Evolutionary conservation across 2,888 invertebrate genomes (phyloP), one percentile per base, ranked within the genome.

Genomic region (Synergus japonicus): DNA sequence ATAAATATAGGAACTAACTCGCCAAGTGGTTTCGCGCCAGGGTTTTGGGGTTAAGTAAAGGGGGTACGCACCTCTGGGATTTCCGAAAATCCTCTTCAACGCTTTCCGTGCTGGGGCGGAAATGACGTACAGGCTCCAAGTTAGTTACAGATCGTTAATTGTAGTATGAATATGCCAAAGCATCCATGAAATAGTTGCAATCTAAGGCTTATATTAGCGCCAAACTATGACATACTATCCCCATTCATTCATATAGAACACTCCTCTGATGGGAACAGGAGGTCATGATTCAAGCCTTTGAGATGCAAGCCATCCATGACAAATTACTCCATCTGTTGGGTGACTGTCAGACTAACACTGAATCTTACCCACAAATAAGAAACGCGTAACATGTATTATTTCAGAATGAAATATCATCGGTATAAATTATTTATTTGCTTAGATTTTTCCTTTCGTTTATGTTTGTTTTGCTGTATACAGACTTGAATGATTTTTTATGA

Each of bases 111-210:
- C 76, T 76, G 76, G 69, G 73, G 79, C 79, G 82, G 85, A 76
- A 77, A 81, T 78, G 80, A 13, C n/a, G 37, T 69, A 29, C 54
- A 73, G 54, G 5, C 15, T 41, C 54, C 79, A 85, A 86, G 86
- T 87, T 86, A 86, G 86, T 81, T 85, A 85, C 83, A 89, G 89
- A 86, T 90, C 90, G 89, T 90, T 90, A 89, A 90, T 89, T 88
- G 84, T 83, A 79, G 79, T 88, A 89, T 87, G 89, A 89, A 90
- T 90, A 88, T 88, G 88, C 86, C 85, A 83, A 80, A 82, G 66
- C 46, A 77, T 37, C 77, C n/a, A 49, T 64, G 63, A 64, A 73
- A 78, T 82, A 80, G 81, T 82, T 78, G 80, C 80, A 73, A 65
- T 76, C 79, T 77, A 77, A 63, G 77, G 81, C 78, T 81, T 83